Evolutionary conservation across 2,888 invertebrate species (phyloP).

Genomic region (Lepidochitona cinerea): DNA sequence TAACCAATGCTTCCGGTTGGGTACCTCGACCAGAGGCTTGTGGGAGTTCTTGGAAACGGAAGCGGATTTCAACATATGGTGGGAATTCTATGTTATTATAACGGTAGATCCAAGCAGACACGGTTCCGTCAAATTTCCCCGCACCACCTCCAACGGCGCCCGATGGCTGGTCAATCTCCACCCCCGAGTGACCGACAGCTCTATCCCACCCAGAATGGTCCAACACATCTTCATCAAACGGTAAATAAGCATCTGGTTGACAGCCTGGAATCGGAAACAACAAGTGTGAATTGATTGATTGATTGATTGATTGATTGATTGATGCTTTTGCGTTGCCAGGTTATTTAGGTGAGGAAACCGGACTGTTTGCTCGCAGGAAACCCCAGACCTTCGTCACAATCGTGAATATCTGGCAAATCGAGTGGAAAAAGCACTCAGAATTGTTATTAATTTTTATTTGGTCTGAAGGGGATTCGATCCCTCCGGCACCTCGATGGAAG

Average conservation of each 20-base stretch:
- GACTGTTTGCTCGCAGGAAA: too few species aligned
- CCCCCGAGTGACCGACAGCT: not conserved
- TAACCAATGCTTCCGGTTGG: not conserved
- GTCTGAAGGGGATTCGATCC: too few species aligned
- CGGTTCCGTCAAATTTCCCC: not conserved
- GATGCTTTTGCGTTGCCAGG: too few species aligned
- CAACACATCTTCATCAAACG: not conserved
- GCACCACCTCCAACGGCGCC: constrained; percentile 1
- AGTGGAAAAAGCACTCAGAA: too few species aligned
- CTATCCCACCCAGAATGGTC: not conserved
- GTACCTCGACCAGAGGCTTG: not conserved
- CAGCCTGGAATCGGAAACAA: too few species aligned
- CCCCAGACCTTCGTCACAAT: too few species aligned
- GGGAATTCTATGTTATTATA: not conserved
- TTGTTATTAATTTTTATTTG: too few species aligned
- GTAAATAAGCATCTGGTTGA: constrained; percentile 3
- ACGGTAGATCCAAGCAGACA: not conserved
- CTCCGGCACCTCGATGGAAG: too few species aligned
- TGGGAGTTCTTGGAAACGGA: not conserved
- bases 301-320: too few species aligned
- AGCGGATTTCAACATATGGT: not conserved
- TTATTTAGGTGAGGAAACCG: too few species aligned
- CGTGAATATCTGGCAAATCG: too few species aligned
- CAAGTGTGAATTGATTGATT: too few species aligned
- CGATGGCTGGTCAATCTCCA: not conserved